Conservation (phyloP, 2,113 vertebrate species). For the Tenrec ecaudatus region DNA sequence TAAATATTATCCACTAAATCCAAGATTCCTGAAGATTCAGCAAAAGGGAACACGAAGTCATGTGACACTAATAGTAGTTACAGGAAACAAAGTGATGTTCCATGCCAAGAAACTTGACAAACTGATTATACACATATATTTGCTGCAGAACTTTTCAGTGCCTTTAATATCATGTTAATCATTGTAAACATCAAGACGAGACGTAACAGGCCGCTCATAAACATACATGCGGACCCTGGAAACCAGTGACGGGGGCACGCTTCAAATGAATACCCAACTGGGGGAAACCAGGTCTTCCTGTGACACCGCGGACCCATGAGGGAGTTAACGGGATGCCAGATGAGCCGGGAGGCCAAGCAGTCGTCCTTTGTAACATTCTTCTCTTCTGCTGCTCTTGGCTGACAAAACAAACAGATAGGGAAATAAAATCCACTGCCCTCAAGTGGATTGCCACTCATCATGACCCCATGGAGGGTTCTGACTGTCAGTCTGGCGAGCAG, state of each 20-base stretch:
- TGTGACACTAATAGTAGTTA: background rate
- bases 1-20: background rate
- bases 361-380: background rate
- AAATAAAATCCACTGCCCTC: too few species aligned
- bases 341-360: background rate
- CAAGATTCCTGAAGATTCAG: slow-evolving; percentile 9
- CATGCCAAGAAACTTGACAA: background rate
- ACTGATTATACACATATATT: background rate
- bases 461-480: too few species aligned
- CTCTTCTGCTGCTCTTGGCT: background rate
- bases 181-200: background rate
- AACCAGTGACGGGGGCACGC: background rate
- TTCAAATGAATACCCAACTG: background rate
- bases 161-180: background rate
- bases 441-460: too few species aligned
- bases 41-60: background rate
- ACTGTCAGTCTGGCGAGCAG: too few species aligned
- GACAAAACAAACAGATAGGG: too few species aligned
- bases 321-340: background rate
- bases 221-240: background rate
- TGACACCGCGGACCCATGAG: too few species aligned
- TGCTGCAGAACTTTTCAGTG: background rate
- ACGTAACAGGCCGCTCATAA: background rate
- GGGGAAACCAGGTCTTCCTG: background rate
- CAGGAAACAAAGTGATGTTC: background rate